Base-by-base conservation (phyloP, 1,140 invertebrate species). In the Tetramorium simillimum region DNA sequence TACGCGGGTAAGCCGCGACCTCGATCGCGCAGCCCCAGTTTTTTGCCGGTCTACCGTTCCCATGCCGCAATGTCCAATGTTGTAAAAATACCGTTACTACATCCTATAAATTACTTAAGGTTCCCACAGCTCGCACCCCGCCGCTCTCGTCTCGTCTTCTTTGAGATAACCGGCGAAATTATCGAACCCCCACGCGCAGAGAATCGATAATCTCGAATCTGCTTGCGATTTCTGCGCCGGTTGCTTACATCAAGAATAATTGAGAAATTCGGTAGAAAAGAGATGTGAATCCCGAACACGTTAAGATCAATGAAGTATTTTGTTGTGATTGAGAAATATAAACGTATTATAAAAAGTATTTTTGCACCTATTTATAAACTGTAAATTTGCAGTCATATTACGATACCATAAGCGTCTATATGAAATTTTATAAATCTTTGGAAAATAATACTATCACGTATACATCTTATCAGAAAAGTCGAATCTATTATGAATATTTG, bases 101-200 rank as follows among this genome's bases (percentile, higher is more conserved):
- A 87, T 92, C 91, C 90, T 92, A 93, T 94, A 93, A 94, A 94
- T 94, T 93, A 92, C 91, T 87, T 82, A 90, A 92, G 85, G 92
- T 93, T 93, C 90, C 86, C 92, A 92, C 89, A 93, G 86, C 90
- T 40, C 69, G 40, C 86, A 85, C 76, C 91, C 89, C 89, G 78
- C 85, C 86, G 37, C 33, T 67, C 67, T 56, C 33, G 49, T 37
- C 18, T 46, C 24, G 16, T 0, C 49, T 40, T 69, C 51, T 14
- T 21, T 24, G 21, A 49, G 78, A 86, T 65, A 58, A 24, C 49
- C 37, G 40, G 49, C 78, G 76, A 76, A 90, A 90, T 90, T 86
- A 75, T 84, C 86, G 86, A 46, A 80, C 40, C 72, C 37, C 53
- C 43, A 84, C 63, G 78, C 88, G 82, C 82, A 81, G 78, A 89